phyloP scores from a whole-genome alignment of 2,113 vertebrate genomes.

The Chaenocephalus aceratus region DNA sequence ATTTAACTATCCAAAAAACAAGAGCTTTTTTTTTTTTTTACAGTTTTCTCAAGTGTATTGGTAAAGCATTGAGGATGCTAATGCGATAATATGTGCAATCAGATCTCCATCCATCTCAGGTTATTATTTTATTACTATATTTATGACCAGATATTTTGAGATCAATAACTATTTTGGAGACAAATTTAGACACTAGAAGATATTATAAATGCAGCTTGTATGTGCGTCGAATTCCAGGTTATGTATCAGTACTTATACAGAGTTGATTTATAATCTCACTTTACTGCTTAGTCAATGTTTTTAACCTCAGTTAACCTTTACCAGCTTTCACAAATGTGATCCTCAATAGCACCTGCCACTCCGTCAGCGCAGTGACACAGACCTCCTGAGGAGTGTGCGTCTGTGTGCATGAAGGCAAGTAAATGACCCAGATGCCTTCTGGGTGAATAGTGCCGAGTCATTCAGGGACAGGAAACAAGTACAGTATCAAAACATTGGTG shows the following conservation, averaged over 20 bases:
- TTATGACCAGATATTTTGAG: too few species aligned
- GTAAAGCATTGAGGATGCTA: not conserved
- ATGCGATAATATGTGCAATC: too few species aligned
- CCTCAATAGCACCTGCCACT: slow-evolving; percentile 73
- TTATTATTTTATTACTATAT: too few species aligned
- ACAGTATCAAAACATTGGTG: slow-evolving; percentile 3
- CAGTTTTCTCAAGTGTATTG: not conserved
- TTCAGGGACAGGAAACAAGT: slow-evolving; percentile 28
- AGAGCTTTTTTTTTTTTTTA: not conserved
- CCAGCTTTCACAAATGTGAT: slow-evolving; percentile 52
- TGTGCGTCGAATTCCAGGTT: not conserved
- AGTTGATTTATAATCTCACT: not conserved
- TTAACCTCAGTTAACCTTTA: slow-evolving; percentile 76
- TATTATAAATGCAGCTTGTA: not conserved
- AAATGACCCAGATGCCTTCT: slow-evolving; percentile 60
- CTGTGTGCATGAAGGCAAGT: slow-evolving; percentile 30
- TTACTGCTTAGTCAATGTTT: slow-evolving; percentile 31
- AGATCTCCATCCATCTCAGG: too few species aligned
- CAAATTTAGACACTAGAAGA: too few species aligned
- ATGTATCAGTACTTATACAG: not conserved
- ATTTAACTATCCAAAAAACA: not conserved
- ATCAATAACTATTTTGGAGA: too few species aligned
- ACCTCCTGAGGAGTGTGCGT: slow-evolving; percentile 62
- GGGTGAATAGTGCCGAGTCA: slow-evolving; percentile 36
- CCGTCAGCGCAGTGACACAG: slow-evolving; percentile 43